Conservation (phyloP, 1,140 invertebrate species). For the Goniozus legneri region DNA sequence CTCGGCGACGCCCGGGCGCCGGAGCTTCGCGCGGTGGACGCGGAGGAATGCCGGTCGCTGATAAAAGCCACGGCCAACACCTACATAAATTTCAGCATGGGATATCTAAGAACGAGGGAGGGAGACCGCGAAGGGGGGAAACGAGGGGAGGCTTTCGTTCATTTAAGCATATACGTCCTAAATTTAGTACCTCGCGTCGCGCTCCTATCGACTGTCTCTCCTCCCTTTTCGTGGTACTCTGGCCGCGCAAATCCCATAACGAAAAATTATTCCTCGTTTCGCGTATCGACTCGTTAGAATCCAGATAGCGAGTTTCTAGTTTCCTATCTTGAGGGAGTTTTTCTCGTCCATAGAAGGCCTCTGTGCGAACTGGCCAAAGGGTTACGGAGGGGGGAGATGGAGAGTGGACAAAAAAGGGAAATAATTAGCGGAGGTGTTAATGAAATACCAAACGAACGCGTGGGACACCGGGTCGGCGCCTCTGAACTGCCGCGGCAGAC, state of each 20-base stretch:
- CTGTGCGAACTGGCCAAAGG: too few relatives aligned
- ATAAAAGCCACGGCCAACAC: constrained; percentile 55
- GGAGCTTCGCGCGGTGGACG: too few relatives aligned
- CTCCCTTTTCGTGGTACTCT: too few relatives aligned
- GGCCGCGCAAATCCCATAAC: too few relatives aligned
- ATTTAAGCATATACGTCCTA: constrained; percentile 50
- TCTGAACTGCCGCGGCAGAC: constrained; percentile 54
- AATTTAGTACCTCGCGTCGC: constrained; percentile 37
- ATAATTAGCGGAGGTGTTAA: constrained; percentile 57
- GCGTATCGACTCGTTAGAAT: too few relatives aligned
- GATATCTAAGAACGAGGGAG: constrained; percentile 49
- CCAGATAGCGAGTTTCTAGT: too few relatives aligned
- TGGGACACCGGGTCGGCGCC: constrained; percentile 51
- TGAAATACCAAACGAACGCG: constrained; percentile 55
- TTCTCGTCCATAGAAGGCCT: too few relatives aligned
- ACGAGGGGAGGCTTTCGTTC: too few relatives aligned
- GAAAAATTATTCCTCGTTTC: too few relatives aligned
- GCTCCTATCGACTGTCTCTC: constrained; percentile 7
- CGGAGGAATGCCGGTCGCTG: constrained; percentile 52
- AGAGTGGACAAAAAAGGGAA: constrained; percentile 49
- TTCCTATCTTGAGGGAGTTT: too few relatives aligned
- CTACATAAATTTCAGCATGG: constrained; percentile 53
- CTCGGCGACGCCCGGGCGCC: constrained; percentile 51
- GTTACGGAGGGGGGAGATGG: too few relatives aligned
- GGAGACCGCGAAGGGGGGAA: too few relatives aligned